Evolutionary conservation across 2,888 invertebrate species (phyloP).

Genomic region (Trileptium ribeirensis): DNA sequence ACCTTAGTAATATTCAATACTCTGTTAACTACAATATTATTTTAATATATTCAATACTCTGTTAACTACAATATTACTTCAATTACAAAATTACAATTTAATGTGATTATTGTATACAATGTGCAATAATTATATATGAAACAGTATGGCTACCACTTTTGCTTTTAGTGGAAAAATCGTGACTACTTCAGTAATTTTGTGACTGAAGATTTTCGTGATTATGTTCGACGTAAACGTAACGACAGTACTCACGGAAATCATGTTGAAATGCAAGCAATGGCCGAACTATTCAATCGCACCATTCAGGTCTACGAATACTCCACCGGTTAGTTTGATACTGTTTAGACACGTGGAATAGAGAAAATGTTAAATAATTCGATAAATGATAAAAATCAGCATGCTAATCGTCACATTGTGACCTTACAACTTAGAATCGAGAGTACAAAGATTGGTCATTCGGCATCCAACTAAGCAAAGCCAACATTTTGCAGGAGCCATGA

Average conservation of each 20-base stretch:
- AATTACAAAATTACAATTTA: no score
- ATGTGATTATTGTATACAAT: no score
- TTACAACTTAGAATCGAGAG: no score
- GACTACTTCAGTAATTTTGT: slow-evolving; percentile 81
- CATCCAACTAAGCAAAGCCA: no score
- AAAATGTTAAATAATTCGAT: background rate
- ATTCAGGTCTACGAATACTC: slow-evolving; percentile 77
- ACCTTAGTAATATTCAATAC: no score
- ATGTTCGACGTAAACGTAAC: slow-evolving; percentile 70
- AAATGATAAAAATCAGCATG: background rate
- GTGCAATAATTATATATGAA: no score
- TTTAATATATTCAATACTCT: no score
- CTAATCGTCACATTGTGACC: background rate
- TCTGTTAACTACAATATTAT: no score
- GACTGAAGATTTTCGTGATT: slow-evolving; percentile 76
- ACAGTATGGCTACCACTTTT: no score
- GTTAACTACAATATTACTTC: no score
- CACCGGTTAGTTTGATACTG: slow-evolving; percentile 57
- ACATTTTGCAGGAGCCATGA: no score
- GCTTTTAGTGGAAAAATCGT: slow-evolving; percentile 66
- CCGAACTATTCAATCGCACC: slow-evolving; percentile 77
- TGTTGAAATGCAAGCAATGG: slow-evolving; percentile 80
- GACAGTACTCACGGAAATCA: slow-evolving; percentile 79
- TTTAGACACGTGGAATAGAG: background rate
- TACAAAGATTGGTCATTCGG: no score